Conservation (phyloP, 1,140 invertebrate genomes). For the Rhagoletis zephyria region DNA sequence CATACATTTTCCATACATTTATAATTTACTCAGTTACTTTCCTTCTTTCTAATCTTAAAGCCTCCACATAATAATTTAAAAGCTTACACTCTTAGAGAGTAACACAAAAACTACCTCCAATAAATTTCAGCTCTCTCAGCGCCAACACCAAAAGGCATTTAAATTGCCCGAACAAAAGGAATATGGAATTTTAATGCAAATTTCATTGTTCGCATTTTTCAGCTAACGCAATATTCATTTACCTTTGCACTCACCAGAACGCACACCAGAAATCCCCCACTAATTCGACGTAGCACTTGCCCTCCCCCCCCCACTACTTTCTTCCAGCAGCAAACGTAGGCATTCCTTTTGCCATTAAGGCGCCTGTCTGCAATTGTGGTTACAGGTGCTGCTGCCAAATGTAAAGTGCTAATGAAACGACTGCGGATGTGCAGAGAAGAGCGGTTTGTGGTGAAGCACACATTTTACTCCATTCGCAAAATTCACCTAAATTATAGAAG, state of each 20-base stretch:
- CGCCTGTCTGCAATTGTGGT: conserved; percentile 28
- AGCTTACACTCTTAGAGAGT: neutral
- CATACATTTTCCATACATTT: too few species aligned
- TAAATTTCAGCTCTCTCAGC: neutral
- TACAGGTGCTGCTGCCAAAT: conserved; percentile 31
- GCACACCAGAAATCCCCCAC: neutral
- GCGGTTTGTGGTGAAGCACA: conserved; percentile 4
- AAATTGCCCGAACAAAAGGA: conserved; percentile 31
- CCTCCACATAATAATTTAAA: too few species aligned
- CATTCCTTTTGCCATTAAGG: conserved; percentile 12
- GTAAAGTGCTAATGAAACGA: neutral
- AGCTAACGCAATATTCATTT: conserved; percentile 33
- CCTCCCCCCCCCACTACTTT: neutral
- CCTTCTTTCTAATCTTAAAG: too few species aligned
- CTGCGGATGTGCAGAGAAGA: neutral
- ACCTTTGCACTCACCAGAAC: neutral
- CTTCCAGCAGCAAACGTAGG: neutral
- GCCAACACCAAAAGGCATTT: conserved; percentile 25
- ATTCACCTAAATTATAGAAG: conserved; percentile 35
- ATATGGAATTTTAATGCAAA: conserved; percentile 53
- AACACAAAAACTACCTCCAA: neutral
- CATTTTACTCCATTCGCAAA: neutral
- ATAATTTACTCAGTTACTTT: too few species aligned
- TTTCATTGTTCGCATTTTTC: conserved; percentile 37
- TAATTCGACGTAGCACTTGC: neutral